Evolutionary conservation across 35 echinoderm and acorn worm species (phyloP).

Genomic region (Apostichopus parvimensis): DNA sequence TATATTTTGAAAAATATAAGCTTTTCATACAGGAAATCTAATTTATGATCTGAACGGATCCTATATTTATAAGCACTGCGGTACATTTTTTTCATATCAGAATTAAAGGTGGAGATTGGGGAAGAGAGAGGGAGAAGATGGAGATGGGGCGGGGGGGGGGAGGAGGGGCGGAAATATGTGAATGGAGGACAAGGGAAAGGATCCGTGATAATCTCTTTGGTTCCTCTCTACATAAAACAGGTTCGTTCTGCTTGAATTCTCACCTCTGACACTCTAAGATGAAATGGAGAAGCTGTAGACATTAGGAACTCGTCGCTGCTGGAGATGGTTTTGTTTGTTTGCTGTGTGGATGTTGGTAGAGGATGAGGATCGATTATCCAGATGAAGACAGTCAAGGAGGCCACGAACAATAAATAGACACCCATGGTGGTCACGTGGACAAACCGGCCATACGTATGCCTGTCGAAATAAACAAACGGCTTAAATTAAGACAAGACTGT

Average conservation of each 20-base stretch:
- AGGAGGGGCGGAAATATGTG: too few relatives aligned
- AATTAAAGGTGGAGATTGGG: too few relatives aligned
- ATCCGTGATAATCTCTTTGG: too few relatives aligned
- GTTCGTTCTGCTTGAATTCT: not conserved
- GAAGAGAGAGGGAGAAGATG: too few relatives aligned
- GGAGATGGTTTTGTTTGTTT: slow-evolving; percentile 7
- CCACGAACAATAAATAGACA: slow-evolving; percentile 63
- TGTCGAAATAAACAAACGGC: not conserved
- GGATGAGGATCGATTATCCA: slow-evolving; percentile 46
- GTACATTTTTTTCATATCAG: too few relatives aligned
- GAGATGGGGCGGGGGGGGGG: too few relatives aligned
- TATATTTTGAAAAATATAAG: too few relatives aligned
- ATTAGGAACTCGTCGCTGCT: not conserved
- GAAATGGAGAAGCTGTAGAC: not conserved
- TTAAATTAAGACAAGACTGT: not conserved
- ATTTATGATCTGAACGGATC: too few relatives aligned
- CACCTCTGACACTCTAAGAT: not conserved
- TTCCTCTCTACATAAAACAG: too few relatives aligned
- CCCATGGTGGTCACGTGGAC: slow-evolving; percentile 50
- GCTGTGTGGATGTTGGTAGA: not conserved
- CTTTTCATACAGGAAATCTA: too few relatives aligned
- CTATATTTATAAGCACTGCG: too few relatives aligned
- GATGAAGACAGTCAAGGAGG: slow-evolving; percentile 58
- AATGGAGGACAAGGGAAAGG: too few relatives aligned
- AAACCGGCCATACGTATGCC: slow-evolving; percentile 52